Conservation (phyloP, 2,113 vertebrate species). For the Ranitomeya variabilis region DNA sequence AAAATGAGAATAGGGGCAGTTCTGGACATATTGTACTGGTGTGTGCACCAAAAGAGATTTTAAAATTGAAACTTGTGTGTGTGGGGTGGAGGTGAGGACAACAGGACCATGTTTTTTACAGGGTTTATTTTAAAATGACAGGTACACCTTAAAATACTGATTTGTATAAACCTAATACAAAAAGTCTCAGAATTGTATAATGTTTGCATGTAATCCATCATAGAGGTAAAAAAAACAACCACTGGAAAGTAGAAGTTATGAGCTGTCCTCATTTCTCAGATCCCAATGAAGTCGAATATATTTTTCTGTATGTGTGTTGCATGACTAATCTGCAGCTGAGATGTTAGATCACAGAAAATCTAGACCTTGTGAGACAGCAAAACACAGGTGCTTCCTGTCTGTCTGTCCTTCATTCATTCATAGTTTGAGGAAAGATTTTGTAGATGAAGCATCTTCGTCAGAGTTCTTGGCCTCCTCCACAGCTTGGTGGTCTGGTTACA, state of each 20-base stretch:
- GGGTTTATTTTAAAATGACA: too few relatives aligned
- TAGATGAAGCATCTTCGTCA: not conserved
- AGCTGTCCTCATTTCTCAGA: not conserved
- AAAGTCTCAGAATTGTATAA: not conserved
- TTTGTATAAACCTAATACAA: not conserved
- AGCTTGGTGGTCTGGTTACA: conserved; percentile 6
- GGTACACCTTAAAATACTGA: not conserved
- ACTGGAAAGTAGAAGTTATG: not conserved
- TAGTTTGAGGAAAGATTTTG: not conserved
- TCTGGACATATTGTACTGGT: too few relatives aligned
- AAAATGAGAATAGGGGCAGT: too few relatives aligned
- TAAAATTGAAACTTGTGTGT: too few relatives aligned
- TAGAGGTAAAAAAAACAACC: not conserved
- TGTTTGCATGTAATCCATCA: not conserved
- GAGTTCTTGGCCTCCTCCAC: not conserved
- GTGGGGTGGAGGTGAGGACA: too few relatives aligned
- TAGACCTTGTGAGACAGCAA: conserved; percentile 8
- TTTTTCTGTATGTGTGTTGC: conserved; percentile 8
- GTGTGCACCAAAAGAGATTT: too few relatives aligned
- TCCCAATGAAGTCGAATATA: not conserved
- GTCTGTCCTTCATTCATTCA: conserved; percentile 11
- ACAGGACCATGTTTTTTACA: too few relatives aligned
- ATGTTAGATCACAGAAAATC: conserved; percentile 41
- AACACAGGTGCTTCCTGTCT: conserved; percentile 43
- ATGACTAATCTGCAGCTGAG: conserved; percentile 40